These are phyloP conservation scores for Thalassoma bifasciatum DNA, from an alignment of 2,113 vertebrate genomes.

Conservation along the genomic window DNA sequence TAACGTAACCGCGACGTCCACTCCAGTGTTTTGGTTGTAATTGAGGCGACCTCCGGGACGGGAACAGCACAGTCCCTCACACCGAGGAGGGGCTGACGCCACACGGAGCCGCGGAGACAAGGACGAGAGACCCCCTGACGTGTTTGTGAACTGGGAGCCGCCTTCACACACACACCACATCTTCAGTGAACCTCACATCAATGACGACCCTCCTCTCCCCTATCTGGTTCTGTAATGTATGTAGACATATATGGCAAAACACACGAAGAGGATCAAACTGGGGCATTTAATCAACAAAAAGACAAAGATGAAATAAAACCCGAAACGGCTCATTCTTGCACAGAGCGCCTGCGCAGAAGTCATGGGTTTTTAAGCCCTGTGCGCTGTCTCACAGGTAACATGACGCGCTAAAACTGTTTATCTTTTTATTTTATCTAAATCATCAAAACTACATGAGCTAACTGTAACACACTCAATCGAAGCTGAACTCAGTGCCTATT, in stretches of 20 bases:
- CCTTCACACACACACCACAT: background rate
- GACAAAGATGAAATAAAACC: constrained; percentile 76
- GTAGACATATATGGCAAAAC: constrained; percentile 74
- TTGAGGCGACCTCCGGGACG: constrained; percentile 59
- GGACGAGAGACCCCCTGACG: constrained; percentile 57
- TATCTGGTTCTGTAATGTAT: constrained; percentile 73
- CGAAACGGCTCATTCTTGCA: constrained; percentile 74
- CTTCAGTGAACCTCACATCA: background rate
- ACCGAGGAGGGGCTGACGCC: constrained; percentile 54
- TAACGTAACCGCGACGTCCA: constrained; percentile 29
- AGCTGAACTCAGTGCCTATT: too few species aligned
- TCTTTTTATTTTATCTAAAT: too few species aligned
- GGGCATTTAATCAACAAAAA: constrained; percentile 72
- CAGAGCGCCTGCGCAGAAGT: constrained; percentile 31
- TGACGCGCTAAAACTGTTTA: background rate
- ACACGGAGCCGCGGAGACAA: constrained; percentile 49
- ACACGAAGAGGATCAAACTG: constrained; percentile 73
- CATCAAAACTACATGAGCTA: too few species aligned
- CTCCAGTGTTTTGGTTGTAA: constrained; percentile 31
- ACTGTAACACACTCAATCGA: too few species aligned
- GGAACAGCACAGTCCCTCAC: constrained; percentile 72
- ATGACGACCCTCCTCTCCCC: background rate
- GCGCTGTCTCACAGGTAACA: constrained; percentile 7
- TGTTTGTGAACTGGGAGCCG: background rate
- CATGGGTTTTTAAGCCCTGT: background rate